Percentiles rank a stretch among this genome's conserved stretches.
Conservation (phyloP, 2,888 invertebrate genomes). For the Torymus aiolomorphi region DNA sequence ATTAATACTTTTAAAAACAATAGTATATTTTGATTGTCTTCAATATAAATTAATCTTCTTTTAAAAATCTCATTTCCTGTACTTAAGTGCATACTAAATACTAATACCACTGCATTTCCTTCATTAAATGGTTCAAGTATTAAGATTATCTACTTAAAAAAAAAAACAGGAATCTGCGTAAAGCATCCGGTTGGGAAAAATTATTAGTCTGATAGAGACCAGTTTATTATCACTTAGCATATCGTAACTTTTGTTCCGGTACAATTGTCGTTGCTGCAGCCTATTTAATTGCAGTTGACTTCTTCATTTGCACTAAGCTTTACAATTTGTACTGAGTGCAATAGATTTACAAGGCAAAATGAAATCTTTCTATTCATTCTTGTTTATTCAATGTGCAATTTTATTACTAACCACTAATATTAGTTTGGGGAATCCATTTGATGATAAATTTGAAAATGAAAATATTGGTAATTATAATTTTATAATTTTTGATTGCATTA, state of each 20-base stretch:
- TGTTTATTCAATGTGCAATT: slow-evolving; percentile 6
- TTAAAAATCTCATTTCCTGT: slow-evolving; percentile 6
- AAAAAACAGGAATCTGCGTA: slow-evolving; percentile 8
- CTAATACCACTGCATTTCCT: slow-evolving; percentile 26
- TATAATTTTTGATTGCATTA: no score
- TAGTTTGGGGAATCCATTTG: not conserved
- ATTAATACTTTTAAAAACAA: no score
- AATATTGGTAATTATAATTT: no score
- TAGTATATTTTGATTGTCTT: no score
- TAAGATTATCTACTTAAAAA: slow-evolving; percentile 25
- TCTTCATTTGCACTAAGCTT: not conserved
- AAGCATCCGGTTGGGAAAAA: slow-evolving; percentile 39
- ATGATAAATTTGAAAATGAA: no score
- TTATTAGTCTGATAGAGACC: slow-evolving; percentile 20
- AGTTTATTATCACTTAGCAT: slow-evolving; percentile 37
- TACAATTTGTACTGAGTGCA: not conserved
- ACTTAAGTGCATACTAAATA: slow-evolving; percentile 6
- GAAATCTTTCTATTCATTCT: slow-evolving; percentile 10
- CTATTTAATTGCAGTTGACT: slow-evolving; percentile 36
- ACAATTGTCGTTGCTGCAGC: slow-evolving; percentile 15
- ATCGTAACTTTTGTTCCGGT: slow-evolving; percentile 12
- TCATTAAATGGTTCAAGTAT: slow-evolving; percentile 6
- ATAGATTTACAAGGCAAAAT: slow-evolving; percentile 9
- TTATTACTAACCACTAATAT: not conserved
- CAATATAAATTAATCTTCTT: no score